Evolutionary conservation across 2,888 invertebrate species (phyloP), one percentile per base, ranked within the genome.

Genomic region (Trissolcus brochymenae): DNA sequence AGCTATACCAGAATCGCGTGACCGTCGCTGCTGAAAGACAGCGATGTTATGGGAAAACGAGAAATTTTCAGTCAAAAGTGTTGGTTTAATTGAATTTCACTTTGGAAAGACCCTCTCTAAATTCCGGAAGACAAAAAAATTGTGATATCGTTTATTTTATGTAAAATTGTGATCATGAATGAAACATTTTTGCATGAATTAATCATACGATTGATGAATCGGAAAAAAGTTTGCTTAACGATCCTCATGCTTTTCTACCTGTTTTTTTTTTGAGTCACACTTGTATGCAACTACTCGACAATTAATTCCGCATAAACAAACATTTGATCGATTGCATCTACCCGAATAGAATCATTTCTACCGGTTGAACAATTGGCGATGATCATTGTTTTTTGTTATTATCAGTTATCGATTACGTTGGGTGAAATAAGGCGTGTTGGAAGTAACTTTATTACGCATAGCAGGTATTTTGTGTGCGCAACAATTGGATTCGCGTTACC

Each of bases 381-480:
- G 16, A 62, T 62, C 14, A 49, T 51, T 70, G 61, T 56, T 51
- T 7, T 11, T 14, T 40, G 4, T 64, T 59, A 61, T 56, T 51
- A 19, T 17, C 14, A 35, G 66, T 50, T 61, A 73, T 66, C 43
- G 60, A 66, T 61, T 25, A 40, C 11, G 55, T 41, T 11, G 16
- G n/a, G n/a, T 19, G 25, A 50, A 65, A 65, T 72, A 64, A 72
- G 65, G 55, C 41, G 55, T 40, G 64, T 54, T 17, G 54, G 16
- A 3, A 65, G 35, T 55, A 60, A 55, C 55, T 66, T 73, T 73
- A 66, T 61, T 72, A 54, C 25, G 17, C 35, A 21, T 25, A 55
- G 11, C 21, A 11, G 29, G 49, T 50, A 66, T 51, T 35, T 66
- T 50, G 57, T 49, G 19, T 14, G 54, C 6, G 43, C 16, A 62